These are phyloP conservation scores for Cryptoblepharus egeriae DNA, from an alignment of 2,797 vertebrate species.

Conservation along the genomic window DNA sequence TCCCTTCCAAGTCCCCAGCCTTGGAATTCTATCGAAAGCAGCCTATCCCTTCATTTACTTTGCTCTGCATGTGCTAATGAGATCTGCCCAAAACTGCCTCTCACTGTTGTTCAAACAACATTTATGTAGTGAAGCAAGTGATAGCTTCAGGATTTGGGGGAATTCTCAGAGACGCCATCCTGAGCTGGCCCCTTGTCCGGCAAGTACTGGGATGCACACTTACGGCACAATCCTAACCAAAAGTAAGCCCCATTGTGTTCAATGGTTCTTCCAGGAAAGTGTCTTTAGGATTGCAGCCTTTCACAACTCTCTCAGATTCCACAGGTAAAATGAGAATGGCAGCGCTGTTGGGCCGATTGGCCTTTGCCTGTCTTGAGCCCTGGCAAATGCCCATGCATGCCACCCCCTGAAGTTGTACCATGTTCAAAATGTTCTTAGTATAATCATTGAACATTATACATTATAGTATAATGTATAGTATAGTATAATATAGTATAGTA, in stretches of 20 bases:
- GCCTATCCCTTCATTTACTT: rapidly evolving
- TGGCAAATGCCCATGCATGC: background rate
- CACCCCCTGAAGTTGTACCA: background rate
- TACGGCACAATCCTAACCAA: no score
- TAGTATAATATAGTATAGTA: no score
- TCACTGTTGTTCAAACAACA: background rate
- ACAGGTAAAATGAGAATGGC: background rate
- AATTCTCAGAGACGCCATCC: background rate
- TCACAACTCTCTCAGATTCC: no score
- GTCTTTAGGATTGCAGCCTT: no score
- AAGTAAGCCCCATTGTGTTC: no score
- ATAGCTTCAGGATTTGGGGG: background rate
- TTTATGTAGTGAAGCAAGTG: background rate
- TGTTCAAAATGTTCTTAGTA: no score
- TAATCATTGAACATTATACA: no score
- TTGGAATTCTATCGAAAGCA: background rate
- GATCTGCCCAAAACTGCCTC: background rate
- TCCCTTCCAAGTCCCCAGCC: constrained; percentile 35
- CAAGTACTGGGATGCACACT: background rate
- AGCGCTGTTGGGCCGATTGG: background rate
- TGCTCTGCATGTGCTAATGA: background rate
- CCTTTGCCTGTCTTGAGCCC: background rate
- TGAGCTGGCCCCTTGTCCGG: background rate
- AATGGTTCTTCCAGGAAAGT: no score
- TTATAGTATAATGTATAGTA: no score